Conservation (phyloP, 2,888 invertebrate genomes). For the Eugnorisma glareosa region DNA sequence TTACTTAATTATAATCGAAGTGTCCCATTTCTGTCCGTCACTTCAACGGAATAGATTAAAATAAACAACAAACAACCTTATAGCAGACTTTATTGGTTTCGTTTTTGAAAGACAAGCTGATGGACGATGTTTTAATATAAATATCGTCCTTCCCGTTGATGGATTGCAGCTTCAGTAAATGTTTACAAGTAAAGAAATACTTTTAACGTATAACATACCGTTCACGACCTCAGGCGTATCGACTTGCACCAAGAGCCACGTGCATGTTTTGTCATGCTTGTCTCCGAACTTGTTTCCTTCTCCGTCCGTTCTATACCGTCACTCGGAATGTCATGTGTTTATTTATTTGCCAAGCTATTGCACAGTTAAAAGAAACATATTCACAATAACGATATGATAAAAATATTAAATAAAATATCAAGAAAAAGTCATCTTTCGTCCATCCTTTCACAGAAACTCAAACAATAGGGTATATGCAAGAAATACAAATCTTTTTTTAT, state of each 20-base stretch:
- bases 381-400: too few relatives aligned
- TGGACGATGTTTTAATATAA: slow-evolving; percentile 36
- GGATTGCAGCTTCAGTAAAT: slow-evolving; percentile 21
- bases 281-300: neutral
- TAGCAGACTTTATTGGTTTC: slow-evolving; percentile 12
- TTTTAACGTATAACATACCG: neutral
- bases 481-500: too few relatives aligned
- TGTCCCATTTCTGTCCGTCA: neutral
- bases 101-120: slow-evolving; percentile 25
- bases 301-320: too few relatives aligned
- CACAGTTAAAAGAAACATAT: neutral
- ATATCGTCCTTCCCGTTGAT: slow-evolving; percentile 29
- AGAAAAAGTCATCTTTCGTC: neutral
- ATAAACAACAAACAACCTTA: neutral
- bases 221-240: neutral
- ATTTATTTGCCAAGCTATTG: neutral
- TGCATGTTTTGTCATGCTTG: neutral
- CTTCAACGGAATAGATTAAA: neutral
- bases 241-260: neutral
- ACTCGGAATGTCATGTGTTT: neutral
- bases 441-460: neutral
- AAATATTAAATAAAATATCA: neutral
- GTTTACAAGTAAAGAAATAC: slow-evolving; percentile 7
- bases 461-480: too few relatives aligned
- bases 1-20: neutral